Evolutionary conservation across 1,140 invertebrate genomes (phyloP), one percentile per base, ranked within the genome.

Genomic region (Drosophila subobscura): DNA sequence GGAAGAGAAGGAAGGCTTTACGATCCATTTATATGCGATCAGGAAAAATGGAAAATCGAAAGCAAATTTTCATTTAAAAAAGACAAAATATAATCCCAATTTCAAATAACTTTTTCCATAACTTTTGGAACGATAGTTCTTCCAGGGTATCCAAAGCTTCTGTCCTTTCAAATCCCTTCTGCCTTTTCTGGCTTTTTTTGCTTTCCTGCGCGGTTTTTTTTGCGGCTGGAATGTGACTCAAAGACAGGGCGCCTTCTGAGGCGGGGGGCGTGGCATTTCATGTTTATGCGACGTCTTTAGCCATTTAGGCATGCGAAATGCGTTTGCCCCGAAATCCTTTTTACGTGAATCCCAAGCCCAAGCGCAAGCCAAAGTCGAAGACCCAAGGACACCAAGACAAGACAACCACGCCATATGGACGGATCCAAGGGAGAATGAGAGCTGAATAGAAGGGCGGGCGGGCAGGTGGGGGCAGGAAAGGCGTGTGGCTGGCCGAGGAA

Each of bases 281-380:
- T 77, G 81, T 86, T 86, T 86, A 86, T 88, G 83, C 73, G 83
- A 88, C 77, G 80, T 86, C 81, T 86, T 86, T 86, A 81, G 81
- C 77, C 83, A 88, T 86, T 86, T 88, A 86, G 83, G 81, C 81
- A 86, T 88, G 78, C 83, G 73, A 86, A 88, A 86, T 86, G 77
- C 81, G 77, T 86, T 68, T 68, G 75, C 77, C 68, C 72, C 77
- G 45, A 85, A 85, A 86, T 86, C 83, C 83, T 88, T 86, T 85
- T 65, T 86, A 85, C 77, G 81, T 85, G 80, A 79, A 74, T 74
- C 71, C 64, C 49, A 42, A 41, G 25, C 63, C 63, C 65, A 10
- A 3, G 29, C 29, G 0, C 29, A 10, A 10, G 8, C 7, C 29
- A 33, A 20, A 20, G 29, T 7, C 29, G 8, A 2, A 33, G 29